Base-by-base conservation (phyloP, 2,888 invertebrate species). In the Argyresthia albistria region DNA sequence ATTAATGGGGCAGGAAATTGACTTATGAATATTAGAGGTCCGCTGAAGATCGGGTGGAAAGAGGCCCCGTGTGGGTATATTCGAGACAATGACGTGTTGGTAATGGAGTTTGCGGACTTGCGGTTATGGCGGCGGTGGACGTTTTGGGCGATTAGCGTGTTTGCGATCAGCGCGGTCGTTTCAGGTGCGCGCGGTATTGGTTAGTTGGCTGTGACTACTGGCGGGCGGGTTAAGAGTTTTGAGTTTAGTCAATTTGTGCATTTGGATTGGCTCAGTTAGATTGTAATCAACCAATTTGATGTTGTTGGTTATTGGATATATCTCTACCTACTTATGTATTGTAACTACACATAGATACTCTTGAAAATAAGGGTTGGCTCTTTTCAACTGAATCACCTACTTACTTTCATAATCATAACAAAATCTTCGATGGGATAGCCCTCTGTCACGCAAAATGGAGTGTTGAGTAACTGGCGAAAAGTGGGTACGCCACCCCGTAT, bases 1-100 rank as follows among this genome's bases (percentile, higher is more conserved):
- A 87, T 87, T 87, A 87, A 87, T 87, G 84, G 84, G 67, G 74
- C 83, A 86, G 87, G 87, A 87, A 87, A 87, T 87, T 87, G 87
- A 87, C 87, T 87, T 87, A 87, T 86, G 87, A 87, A 87, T 87
- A 87, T 87, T 87, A 83, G 84, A 87, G 84, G 82, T 80, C 78
- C 71, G 69, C 69, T 73, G 73, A 81, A 80, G 80, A 76, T 77
- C 78, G 51, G 73, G 73, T 73, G 67, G 82, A 83, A 82, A 79
- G 73, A 83, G 77, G 56, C 83, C 81, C 75, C 69, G 67, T 79
- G 76, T n/a, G 80, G 61, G 61, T 60, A 80, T 80, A 80, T 80
- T 61, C 69, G 77, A 75, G 78, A 83, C 82, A 82, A 83, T 81
- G 74, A 76, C 77, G 82, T 82, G 51, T 73, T 25, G 35, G 43